Conservation (phyloP, 2,888 invertebrate species). For the Drosophila ustulata region DNA sequence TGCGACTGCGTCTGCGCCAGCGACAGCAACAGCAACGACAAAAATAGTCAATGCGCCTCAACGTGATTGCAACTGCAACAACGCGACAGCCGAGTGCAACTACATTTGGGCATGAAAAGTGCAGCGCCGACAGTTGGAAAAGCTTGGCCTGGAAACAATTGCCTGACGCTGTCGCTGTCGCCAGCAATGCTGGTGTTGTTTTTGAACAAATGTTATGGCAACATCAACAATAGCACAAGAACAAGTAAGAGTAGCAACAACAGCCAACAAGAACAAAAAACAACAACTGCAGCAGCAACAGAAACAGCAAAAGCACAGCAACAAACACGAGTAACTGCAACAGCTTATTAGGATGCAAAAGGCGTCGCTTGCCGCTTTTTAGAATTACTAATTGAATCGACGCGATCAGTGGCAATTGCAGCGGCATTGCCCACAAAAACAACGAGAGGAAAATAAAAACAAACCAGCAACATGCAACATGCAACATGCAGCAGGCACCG, state of each 20-base stretch:
- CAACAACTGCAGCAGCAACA: conserved; percentile 15
- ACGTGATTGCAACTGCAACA: conserved; percentile 34
- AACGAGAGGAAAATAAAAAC: conserved; percentile 28
- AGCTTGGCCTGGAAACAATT: conserved; percentile 63
- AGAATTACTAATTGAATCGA: conserved; percentile 85
- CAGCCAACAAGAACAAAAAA: conserved; percentile 14
- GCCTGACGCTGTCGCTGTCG: conserved; percentile 10
- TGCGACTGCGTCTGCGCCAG: neutral
- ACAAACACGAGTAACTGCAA: conserved; percentile 26
- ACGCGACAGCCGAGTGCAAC: conserved; percentile 36
- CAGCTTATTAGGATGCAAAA: conserved; percentile 83
- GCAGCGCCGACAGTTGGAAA: conserved; percentile 65
- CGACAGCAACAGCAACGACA: conserved; percentile 30
- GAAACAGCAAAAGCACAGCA: conserved; percentile 4
- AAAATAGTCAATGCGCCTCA: conserved; percentile 65
- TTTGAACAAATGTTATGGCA: conserved; percentile 68
- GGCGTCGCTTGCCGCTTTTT: conserved; percentile 82
- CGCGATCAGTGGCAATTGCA: conserved; percentile 82
- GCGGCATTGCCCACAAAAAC: conserved; percentile 51
- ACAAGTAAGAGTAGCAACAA: conserved; percentile 26
- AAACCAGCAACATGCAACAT: conserved; percentile 19
- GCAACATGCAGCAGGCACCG: conserved; percentile 7
- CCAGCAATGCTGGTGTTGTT: conserved; percentile 24
- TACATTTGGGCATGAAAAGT: conserved; percentile 73
- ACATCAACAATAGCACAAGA: conserved; percentile 20